Conservation (phyloP, 2,113 vertebrate genomes). For the Pluvialis apricaria region DNA sequence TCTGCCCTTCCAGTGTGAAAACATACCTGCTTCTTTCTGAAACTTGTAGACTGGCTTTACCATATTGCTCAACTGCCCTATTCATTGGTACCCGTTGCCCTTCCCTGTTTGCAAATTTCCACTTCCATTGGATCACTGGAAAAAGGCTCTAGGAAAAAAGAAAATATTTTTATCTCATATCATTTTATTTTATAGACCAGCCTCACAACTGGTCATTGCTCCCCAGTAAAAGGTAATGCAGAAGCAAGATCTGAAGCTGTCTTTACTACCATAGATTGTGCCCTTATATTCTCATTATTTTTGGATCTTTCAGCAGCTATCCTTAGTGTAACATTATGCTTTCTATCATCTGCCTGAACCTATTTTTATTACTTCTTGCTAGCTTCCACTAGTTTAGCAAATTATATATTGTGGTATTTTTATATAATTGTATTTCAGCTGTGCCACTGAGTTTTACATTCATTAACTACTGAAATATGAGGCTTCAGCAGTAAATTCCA, state of each 20-base stretch:
- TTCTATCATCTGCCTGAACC: background rate
- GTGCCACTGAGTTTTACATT: background rate
- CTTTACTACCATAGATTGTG: background rate
- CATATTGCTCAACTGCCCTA: background rate
- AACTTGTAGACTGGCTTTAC: background rate
- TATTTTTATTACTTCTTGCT: constrained; percentile 6
- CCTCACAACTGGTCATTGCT: background rate
- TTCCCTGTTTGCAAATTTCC: background rate
- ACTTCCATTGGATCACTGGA: background rate
- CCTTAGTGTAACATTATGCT: background rate
- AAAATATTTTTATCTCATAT: background rate
- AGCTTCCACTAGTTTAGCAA: background rate
- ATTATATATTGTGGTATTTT: background rate
- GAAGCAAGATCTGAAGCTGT: background rate
- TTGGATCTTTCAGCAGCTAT: background rate
- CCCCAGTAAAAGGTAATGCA: background rate
- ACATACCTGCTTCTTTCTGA: background rate
- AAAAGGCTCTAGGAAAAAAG: background rate
- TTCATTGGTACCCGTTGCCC: background rate
- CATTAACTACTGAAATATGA: background rate
- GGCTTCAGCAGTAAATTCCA: background rate
- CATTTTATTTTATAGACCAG: background rate
- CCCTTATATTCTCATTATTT: background rate
- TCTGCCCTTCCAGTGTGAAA: background rate
- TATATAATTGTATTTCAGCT: background rate